These are phyloP conservation scores for Pithys albifrons DNA, from an alignment of 2,113 vertebrate species.

Conservation along the genomic window DNA sequence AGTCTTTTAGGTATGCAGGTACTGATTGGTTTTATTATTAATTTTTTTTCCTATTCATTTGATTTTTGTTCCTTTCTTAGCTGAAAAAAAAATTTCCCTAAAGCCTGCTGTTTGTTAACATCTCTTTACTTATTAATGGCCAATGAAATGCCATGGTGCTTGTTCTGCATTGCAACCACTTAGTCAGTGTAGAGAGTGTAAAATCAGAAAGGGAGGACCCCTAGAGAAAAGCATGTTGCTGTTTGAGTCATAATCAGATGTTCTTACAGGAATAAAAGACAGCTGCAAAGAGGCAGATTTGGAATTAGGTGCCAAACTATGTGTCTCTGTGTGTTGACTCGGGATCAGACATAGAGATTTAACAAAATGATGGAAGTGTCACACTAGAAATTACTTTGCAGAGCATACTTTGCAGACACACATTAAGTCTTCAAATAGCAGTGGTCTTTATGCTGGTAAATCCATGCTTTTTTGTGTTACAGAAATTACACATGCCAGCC, in stretches of 20 bases:
- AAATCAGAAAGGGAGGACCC: conserved; percentile 50
- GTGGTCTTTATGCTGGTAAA: background rate
- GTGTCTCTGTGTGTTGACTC: background rate
- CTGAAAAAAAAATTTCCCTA: background rate
- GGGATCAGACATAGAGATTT: background rate
- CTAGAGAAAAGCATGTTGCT: conserved; percentile 45
- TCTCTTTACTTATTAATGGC: conserved; percentile 18
- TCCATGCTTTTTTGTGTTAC: background rate
- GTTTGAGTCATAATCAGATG: conserved; percentile 69
- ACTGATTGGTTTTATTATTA: background rate
- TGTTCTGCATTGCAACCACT: conserved; percentile 36
- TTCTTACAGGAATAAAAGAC: conserved; percentile 23
- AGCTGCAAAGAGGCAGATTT: conserved; percentile 62
- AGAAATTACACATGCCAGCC: background rate
- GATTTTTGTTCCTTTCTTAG: background rate
- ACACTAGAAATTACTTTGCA: background rate
- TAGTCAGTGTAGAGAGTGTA: conserved; percentile 28
- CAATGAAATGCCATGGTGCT: background rate
- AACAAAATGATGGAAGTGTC: background rate
- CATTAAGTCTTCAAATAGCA: background rate
- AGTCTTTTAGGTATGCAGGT: background rate
- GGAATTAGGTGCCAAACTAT: conserved; percentile 14
- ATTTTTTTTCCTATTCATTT: background rate
- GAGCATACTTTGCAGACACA: background rate
- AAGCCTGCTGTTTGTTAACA: background rate